Evolutionary conservation across 2,113 vertebrate genomes (phyloP).

Genomic region (Ramphastos sulfuratus): DNA sequence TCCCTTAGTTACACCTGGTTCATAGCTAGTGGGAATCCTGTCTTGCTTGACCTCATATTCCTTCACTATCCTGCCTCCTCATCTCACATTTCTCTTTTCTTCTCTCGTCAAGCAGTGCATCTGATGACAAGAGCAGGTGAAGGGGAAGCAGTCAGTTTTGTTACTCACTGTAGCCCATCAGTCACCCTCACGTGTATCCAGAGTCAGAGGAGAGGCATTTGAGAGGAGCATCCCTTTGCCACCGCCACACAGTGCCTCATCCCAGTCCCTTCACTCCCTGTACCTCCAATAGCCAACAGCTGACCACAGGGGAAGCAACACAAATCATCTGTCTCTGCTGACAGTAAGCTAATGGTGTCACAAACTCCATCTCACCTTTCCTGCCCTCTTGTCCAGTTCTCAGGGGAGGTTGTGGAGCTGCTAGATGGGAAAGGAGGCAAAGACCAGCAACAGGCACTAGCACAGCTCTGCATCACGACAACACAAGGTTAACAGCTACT

Average conservation of each 20-base stretch:
- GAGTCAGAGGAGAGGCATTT: not conserved
- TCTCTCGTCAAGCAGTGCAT: not conserved
- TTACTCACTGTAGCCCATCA: not conserved
- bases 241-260: rapidly evolving
- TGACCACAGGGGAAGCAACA: rapidly evolving
- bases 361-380: not conserved
- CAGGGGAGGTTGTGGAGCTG: not conserved
- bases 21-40: not conserved
- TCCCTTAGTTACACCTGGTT: not conserved
- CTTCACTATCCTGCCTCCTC: not conserved
- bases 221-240: not conserved
- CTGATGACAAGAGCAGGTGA: not conserved
- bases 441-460: rapidly evolving
- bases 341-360: not conserved
- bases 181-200: not conserved
- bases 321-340: not conserved
- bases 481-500: not conserved
- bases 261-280: not conserved
- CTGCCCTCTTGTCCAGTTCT: not conserved
- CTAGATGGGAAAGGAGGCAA: not conserved
- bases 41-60: not conserved
- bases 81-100: not conserved
- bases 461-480: not conserved
- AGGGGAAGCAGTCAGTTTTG: not conserved
- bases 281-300: not conserved